These are phyloP conservation scores for Lasiurus borealis DNA, from an alignment of 2,113 vertebrate species.

Conservation along the genomic window DNA sequence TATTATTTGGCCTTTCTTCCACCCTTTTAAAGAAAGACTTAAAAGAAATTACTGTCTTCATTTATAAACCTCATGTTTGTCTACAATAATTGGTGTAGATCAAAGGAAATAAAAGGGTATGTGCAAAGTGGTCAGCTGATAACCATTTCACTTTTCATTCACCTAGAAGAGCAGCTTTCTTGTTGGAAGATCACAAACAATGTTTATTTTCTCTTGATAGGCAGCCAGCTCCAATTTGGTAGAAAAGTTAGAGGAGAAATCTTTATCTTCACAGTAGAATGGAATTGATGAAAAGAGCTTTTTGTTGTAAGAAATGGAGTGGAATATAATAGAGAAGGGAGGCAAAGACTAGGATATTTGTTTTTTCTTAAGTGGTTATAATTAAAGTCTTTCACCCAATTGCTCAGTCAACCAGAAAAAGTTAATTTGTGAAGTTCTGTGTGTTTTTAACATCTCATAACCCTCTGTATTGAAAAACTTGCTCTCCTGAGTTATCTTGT, in stretches of 20 bases:
- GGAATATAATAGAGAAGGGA: conserved; percentile 41
- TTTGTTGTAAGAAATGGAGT: conserved; percentile 70
- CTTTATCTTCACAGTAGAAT: conserved; percentile 76
- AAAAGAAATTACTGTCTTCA: conserved; percentile 56
- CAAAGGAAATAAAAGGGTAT: conserved; percentile 53
- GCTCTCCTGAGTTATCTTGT: conserved; percentile 83
- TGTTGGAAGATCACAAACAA: conserved; percentile 82
- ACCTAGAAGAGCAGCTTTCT: conserved; percentile 67
- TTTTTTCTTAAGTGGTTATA: conserved; percentile 72
- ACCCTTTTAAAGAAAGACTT: conserved; percentile 58
- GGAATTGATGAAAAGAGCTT: conserved; percentile 73
- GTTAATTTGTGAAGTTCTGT: conserved; percentile 55
- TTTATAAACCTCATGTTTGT: conserved; percentile 69
- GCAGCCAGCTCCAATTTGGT: conserved; percentile 69
- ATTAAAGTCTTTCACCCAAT: conserved; percentile 55
- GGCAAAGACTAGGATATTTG: conserved; percentile 66
- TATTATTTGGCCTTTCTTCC: neutral
- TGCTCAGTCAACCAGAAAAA: conserved; percentile 71
- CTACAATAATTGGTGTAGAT: conserved; percentile 56
- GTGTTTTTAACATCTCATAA: neutral
- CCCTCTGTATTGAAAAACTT: neutral
- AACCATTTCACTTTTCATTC: conserved; percentile 69
- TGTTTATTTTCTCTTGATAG: conserved; percentile 72
- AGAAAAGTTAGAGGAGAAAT: neutral
- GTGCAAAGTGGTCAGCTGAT: conserved; percentile 54